Base-by-base conservation (phyloP, 2,797 vertebrate species). In the Silurus lanzhouensis region DNA sequence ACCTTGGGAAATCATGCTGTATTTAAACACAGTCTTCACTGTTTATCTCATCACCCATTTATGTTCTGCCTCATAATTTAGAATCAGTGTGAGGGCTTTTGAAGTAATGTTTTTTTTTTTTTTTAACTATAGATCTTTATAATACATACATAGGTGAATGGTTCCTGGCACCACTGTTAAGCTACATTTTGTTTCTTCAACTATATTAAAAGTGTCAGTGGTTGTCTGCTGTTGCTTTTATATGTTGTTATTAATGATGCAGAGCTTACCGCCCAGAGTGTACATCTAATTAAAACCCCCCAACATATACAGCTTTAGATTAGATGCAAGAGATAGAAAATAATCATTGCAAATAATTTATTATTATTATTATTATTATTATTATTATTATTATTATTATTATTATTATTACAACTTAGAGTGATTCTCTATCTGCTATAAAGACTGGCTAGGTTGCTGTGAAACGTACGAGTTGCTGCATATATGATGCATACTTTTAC, bases 191-290 rank as follows among this genome's bases (percentile, higher is more conserved):
- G 94, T 95, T 96, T 95, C 87, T 92, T 91, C 92, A 91, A 94
- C 93, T 94, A 95, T 94, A 95, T 93, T 95, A 94, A 95, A 95
- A 95, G 93, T 95, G 95, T 95, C 95, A 95, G 91, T 90, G 91
- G 91, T 92, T 92, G 93, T 94, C 94, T 93, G 92, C 91, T 92
- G 91, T 91, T 94, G 93, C 94, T 94, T 95, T 95, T 95, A 95
- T 95, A 94, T 92, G 90, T 89, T 88, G 93, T 96, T 95, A 95
- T 95, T 95, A 95, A 96, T 91, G 93, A 91, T 92, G 91, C 89
- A 72, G 90, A 92, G 92, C 92, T 88, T 90, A 89, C 88, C 82
- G 89, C 91, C 93, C 91, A 88, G 78, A 90, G 87, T 87, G 85
- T 87, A 88, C 92, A 92, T 93, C 93, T 95, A 95, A 95, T 95